Evolutionary conservation across 30 jellyfish, hydroid and myxozoan genomes (phyloP).

Genomic region (Cassiopea xamachana): DNA sequence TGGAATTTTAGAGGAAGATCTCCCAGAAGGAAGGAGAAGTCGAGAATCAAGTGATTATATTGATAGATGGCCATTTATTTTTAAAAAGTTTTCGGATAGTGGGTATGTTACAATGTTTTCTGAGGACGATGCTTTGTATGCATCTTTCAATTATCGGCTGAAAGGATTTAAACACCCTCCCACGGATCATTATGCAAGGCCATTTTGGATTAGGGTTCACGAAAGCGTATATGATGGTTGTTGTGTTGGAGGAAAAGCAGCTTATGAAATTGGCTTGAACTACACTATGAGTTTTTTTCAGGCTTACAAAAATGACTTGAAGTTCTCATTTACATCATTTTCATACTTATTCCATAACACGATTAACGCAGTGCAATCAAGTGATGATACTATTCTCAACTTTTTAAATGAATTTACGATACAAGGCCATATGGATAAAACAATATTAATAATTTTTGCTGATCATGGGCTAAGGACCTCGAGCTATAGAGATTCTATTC

Average conservation of each 20-base stretch:
- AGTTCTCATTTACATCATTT: conserved; percentile 43
- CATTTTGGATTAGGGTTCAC: conserved; percentile 60
- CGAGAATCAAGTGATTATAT: conserved; percentile 17
- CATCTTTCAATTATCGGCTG: conserved; percentile 79
- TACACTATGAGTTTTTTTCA: conserved; percentile 33
- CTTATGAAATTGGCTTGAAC: conserved; percentile 25
- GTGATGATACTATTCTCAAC: conserved; percentile 42
- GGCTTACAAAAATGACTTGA: conserved; percentile 17
- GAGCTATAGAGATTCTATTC: conserved; percentile 64
- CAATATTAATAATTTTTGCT: conserved; percentile 70
- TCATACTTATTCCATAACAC: conserved; percentile 51
- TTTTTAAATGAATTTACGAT: conserved; percentile 23
- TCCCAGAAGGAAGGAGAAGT: conserved; percentile 78
- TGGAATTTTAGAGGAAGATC: conserved; percentile 68
- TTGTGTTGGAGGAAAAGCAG: conserved; percentile 14
- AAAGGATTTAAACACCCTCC: conserved; percentile 76
- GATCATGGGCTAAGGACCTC: conserved; percentile 87
- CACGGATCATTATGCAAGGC: conserved; percentile 79
- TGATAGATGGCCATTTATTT: conserved; percentile 84
- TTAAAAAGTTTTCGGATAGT: conserved; percentile 56
- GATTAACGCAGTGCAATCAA: conserved; percentile 3
- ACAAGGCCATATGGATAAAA: conserved; percentile 34
- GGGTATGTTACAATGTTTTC: conserved; percentile 67
- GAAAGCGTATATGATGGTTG: background rate
- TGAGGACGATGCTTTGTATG: conserved; percentile 66